phyloP scores from a whole-genome alignment of 2,113 vertebrate genomes.

The Pipra filicauda region DNA sequence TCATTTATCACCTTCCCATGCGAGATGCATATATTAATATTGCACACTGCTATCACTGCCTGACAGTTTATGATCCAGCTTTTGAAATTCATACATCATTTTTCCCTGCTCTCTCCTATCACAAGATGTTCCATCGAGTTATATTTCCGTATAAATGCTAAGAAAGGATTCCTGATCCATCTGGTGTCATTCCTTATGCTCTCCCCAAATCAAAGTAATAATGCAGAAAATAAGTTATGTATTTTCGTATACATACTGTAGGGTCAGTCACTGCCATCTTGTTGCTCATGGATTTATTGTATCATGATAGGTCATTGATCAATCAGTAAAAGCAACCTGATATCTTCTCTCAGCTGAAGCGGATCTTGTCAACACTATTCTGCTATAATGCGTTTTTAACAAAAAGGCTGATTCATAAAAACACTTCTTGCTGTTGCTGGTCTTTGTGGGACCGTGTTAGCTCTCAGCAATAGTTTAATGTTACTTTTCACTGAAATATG shows the following conservation, averaged over 20 bases:
- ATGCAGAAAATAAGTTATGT: not conserved
- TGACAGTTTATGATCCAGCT: not conserved
- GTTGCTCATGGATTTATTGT: not conserved
- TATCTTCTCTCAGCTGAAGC: not conserved
- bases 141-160: not conserved
- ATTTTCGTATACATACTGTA: not conserved
- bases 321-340: not conserved
- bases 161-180: not conserved
- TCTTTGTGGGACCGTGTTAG: not conserved
- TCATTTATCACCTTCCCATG: conserved; percentile 21
- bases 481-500: not conserved
- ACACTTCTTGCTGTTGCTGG: not conserved
- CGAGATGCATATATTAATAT: conserved; percentile 49
- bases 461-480: not conserved
- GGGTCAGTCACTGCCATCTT: not conserved
- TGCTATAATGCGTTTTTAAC: not conserved
- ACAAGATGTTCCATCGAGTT: not conserved
- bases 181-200: not conserved
- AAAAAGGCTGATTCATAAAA: not conserved
- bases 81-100: conserved; percentile 4
- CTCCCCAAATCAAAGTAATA: not conserved
- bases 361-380: not conserved
- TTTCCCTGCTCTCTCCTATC: not conserved
- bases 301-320: not conserved
- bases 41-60: conserved; percentile 17